phyloP scores from a whole-genome alignment of 2,888 invertebrate genomes.

The Nymphalis polychloros region DNA sequence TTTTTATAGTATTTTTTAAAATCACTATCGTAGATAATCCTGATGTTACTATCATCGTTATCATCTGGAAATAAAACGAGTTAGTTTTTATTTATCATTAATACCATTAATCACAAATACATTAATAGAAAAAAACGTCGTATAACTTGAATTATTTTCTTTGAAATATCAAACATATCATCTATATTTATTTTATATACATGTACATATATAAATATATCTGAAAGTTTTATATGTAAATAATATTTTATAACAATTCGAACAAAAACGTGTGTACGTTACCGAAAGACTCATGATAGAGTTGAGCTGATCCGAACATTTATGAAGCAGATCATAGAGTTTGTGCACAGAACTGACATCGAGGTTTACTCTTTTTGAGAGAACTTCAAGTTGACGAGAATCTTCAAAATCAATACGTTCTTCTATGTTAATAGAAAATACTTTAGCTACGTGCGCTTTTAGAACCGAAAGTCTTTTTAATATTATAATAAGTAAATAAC shows the following conservation, averaged over 20 bases:
- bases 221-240: too few relatives aligned
- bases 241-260: too few relatives aligned
- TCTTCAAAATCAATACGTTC: background rate
- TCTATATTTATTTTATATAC: too few relatives aligned
- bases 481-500: constrained; percentile 28
- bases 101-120: background rate
- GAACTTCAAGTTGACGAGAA: constrained; percentile 46
- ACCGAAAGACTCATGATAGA: constrained; percentile 64
- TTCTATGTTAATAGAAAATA: constrained; percentile 8
- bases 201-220: too few relatives aligned
- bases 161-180: too few relatives aligned
- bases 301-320: constrained; percentile 60
- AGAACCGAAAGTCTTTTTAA: constrained; percentile 31
- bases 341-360: constrained; percentile 57
- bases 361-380: constrained; percentile 53
- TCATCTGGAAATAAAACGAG: constrained; percentile 52
- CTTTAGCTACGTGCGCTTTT: constrained; percentile 27
- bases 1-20: constrained; percentile 53
- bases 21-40: constrained; percentile 61
- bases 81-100: background rate
- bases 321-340: constrained; percentile 61
- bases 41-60: constrained; percentile 56
- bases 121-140: background rate
- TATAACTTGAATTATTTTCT: too few relatives aligned
- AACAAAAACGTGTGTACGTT: constrained; percentile 28